phyloP scores from a whole-genome alignment of 2,888 invertebrate genomes.

The Oxytorus armatus region DNA sequence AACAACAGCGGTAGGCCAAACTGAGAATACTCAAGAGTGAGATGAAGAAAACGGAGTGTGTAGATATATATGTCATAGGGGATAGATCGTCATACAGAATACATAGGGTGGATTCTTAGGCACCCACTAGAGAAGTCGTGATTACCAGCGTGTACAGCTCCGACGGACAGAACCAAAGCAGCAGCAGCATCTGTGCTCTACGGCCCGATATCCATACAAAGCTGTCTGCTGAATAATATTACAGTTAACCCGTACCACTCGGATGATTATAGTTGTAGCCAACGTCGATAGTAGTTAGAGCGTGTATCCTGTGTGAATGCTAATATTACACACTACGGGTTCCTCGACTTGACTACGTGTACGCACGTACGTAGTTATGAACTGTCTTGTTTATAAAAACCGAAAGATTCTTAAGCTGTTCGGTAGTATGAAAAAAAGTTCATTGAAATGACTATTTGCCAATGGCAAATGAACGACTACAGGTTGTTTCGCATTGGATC shows the following conservation, averaged over 20 bases:
- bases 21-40: slow-evolving; percentile 41
- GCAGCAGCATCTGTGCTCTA: slow-evolving; percentile 82
- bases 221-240: slow-evolving; percentile 84
- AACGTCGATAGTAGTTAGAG: slow-evolving; percentile 84
- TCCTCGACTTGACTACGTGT: slow-evolving; percentile 44
- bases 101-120: slow-evolving; percentile 78
- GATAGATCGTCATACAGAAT: slow-evolving; percentile 69
- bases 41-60: slow-evolving; percentile 53
- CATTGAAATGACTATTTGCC: neutral
- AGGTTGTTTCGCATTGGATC: neutral
- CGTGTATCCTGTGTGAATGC: slow-evolving; percentile 84
- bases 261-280: slow-evolving; percentile 84
- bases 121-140: slow-evolving; percentile 77
- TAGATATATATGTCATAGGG: slow-evolving; percentile 60
- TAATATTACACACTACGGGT: slow-evolving; percentile 76
- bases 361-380: slow-evolving; percentile 28
- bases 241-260: slow-evolving; percentile 83
- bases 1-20: slow-evolving; percentile 59
- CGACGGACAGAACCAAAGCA: slow-evolving; percentile 73
- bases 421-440: neutral
- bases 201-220: slow-evolving; percentile 83
- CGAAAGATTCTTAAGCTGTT: neutral
- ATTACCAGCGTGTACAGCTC: slow-evolving; percentile 73
- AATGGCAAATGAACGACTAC: neutral
- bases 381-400: slow-evolving; percentile 26